Percentiles rank a stretch among this genome's conserved stretches.
phyloP scores from a whole-genome alignment of 2,888 invertebrate species.

The Drosophila nr. medialis region DNA sequence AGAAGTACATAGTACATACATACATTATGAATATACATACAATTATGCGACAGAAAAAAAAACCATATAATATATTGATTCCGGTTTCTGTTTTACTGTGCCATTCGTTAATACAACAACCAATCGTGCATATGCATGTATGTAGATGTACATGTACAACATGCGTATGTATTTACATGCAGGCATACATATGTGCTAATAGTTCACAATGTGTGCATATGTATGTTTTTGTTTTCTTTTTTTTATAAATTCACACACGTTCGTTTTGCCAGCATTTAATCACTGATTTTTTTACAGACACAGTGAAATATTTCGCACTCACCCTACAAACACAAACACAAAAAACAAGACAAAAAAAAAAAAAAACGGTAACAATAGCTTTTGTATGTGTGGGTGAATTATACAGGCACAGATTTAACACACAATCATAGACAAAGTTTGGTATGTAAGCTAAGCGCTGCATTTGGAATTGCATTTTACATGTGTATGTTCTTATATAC shows the following conservation, averaged over 20 bases:
- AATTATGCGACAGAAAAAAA: conserved; percentile 59
- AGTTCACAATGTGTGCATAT: conserved; percentile 16
- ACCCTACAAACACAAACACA: conserved; percentile 40
- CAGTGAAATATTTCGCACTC: conserved; percentile 46
- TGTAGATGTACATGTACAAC: conserved; percentile 11
- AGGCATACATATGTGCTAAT: conserved; percentile 19
- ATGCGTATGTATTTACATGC: neutral
- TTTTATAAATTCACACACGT: conserved; percentile 54
- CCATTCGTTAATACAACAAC: conserved; percentile 57
- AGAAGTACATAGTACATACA: conserved; percentile 43
- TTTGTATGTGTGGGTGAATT: conserved; percentile 23
- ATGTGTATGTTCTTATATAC: conserved; percentile 12
- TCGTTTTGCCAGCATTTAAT: conserved; percentile 55
- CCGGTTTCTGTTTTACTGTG: conserved; percentile 75
- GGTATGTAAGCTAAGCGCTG: conserved; percentile 19
- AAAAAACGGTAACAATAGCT: conserved; percentile 30
- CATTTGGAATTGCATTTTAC: conserved; percentile 38
- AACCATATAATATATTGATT: conserved; percentile 59
- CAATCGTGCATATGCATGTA: conserved; percentile 16
- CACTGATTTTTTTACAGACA: conserved; percentile 41
- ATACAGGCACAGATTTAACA: conserved; percentile 16
- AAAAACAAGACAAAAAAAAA: conserved; percentile 12
- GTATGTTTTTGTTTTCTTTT: conserved; percentile 40
- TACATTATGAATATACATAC: conserved; percentile 17
- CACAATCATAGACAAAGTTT: conserved; percentile 3